Evolutionary conservation across 2,888 invertebrate genomes (phyloP), one percentile per base, ranked within the genome.

Genomic region (Dermolepida albohirtum): DNA sequence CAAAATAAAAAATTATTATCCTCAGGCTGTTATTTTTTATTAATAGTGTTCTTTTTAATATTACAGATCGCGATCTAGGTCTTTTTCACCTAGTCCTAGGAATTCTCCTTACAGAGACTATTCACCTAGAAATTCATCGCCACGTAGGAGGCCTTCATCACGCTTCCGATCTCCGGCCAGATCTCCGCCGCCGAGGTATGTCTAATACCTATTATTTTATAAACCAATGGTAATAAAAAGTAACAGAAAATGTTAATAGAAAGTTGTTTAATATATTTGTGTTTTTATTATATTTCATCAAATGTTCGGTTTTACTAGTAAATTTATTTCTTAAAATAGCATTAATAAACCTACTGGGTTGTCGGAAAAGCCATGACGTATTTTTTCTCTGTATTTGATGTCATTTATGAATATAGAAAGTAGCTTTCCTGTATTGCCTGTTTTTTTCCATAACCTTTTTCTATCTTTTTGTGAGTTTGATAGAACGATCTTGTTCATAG

Each of bases 1-100:
- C n/a, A n/a, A n/a, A n/a, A n/a, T n/a, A n/a, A n/a, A n/a, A n/a
- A n/a, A n/a, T n/a, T n/a, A n/a, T n/a, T n/a, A n/a, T n/a, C n/a
- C n/a, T n/a, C n/a, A n/a, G n/a, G n/a, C n/a, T n/a, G n/a, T n/a
- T 49, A 12, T 66, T 57, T 67, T 44, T 17, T 40, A 17, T 39
- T 62, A 7, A 12, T 17, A 34, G 16, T 49, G 51, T 64, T 43
- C 55, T 64, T 55, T 47, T 64, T 47, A 14, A 29, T 49, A 66
- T 82, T 82, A 34, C 83, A 90, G 90, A 80, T 90, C 90, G 72
- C 87, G 90, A 70, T 90, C 90, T 14, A 82, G 88, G 72, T 90
- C 90, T 29, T 86, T 86, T 69, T 87, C 87, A 72, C 85, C 89
- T 81, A 83, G 89, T 81, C 75, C 88, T 78, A 77, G 80, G 83